Base-by-base conservation (phyloP, 2,888 invertebrate genomes). In the Therioaphis trifolii region DNA sequence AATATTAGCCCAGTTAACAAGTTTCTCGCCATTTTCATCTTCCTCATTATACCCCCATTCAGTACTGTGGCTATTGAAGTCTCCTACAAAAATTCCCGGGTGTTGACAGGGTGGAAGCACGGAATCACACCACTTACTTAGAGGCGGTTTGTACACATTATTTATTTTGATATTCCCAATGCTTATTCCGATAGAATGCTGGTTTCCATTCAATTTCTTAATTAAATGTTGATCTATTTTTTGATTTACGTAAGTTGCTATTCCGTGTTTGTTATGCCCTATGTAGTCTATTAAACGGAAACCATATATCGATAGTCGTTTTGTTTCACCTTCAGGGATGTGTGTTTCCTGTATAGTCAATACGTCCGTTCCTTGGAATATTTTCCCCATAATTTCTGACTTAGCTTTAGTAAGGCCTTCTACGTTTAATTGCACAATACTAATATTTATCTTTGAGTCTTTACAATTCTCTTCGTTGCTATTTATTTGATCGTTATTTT, bases 321-420 rank as follows among this genome's bases (percentile, higher is more conserved):
- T 11, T 55, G 55, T 55, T 55, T 55, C 21, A 1, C 21, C 55
- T 21, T n/a, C 55, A 21, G 55, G 21, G 11, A 55, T 55, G 11
- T 55, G 55, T 55, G 55, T 55, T 55, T 55, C 55, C 55, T n/a
- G 21, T 21, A 55, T 21, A 21, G 55, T 21, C 55, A 55, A 21
- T 21, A 55, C 21, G 55, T 55, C 55, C n/a, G 55, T 21, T 55
- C 55, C 55, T 55, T 55, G n/a, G 55, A 55, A 55, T 21, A 55
- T 55, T 21, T 55, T 55, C 21, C 21, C 55, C 11, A 55, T 7
- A 21, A 55, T 55, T 55, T 55, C 55, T 55, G 55, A 21, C 21
- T 55, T 55, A 21, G 55, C 5, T 55, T 55, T 55, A 21, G 55
- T 55, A 21, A 55, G 55, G n/a, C n/a, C n/a, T n/a, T n/a, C n/a